These are phyloP conservation scores for Ligdia adustata DNA, from an alignment of 2,888 invertebrate species.

Conservation along the genomic window DNA sequence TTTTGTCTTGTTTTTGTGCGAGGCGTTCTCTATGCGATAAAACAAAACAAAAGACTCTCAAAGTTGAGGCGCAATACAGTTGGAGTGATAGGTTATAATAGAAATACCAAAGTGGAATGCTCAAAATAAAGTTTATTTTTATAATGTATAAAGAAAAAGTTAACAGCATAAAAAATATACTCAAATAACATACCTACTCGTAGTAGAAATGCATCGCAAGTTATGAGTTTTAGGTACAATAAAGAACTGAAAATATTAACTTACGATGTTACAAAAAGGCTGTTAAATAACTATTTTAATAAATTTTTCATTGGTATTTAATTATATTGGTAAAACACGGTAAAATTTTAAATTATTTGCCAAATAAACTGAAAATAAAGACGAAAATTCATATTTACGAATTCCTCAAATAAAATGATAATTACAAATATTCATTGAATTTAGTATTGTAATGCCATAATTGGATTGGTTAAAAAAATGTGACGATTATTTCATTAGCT, in stretches of 20 bases:
- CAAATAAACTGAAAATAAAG: constrained; percentile 35
- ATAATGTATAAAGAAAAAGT: constrained; percentile 17
- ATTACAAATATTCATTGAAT: constrained; percentile 41
- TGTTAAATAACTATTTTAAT: constrained; percentile 17
- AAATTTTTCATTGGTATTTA: constrained; percentile 68
- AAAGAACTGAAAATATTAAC: not conserved
- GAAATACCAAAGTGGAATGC: not conserved
- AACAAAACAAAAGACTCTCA: no score
- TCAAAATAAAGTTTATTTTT: constrained; percentile 10
- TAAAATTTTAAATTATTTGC: constrained; percentile 44
- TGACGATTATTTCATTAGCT: no score
- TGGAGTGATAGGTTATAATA: no score
- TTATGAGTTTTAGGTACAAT: not conserved
- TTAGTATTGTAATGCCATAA: constrained; percentile 8
- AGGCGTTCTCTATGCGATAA: no score
- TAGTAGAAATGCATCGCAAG: not conserved
- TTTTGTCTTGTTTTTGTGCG: no score
- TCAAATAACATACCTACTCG: not conserved
- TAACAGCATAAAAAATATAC: not conserved
- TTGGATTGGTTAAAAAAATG: no score
- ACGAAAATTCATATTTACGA: constrained; percentile 43
- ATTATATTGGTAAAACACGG: not conserved
- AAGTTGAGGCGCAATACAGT: no score
- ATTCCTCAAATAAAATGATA: constrained; percentile 51
- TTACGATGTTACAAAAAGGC: not conserved